Conservation (phyloP, 2,888 invertebrate genomes). For the Mimas tiliae region DNA sequence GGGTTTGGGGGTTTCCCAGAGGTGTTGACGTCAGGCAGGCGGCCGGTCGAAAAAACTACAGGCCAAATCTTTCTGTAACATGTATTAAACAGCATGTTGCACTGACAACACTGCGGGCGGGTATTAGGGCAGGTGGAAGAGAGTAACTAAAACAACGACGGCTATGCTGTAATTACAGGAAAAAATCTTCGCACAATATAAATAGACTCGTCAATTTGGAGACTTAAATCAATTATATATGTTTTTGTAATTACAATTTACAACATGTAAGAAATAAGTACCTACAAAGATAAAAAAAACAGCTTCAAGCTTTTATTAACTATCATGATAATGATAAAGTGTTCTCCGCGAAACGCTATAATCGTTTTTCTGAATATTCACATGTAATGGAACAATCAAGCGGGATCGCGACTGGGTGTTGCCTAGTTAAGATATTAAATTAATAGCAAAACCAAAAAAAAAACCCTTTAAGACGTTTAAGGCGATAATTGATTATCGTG, state of each 20-base stretch:
- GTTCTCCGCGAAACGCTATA: not conserved
- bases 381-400: conserved; percentile 31
- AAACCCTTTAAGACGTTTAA: conserved; percentile 36
- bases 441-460: conserved; percentile 43
- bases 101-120: too few species aligned
- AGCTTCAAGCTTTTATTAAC: not conserved
- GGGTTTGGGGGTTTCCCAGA: too few species aligned
- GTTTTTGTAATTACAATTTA: not conserved
- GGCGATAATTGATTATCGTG: conserved; percentile 52
- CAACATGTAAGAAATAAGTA: too few species aligned
- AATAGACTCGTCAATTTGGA: not conserved
- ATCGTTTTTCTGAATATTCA: conserved; percentile 29
- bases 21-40: too few species aligned
- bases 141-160: not conserved
- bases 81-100: too few species aligned
- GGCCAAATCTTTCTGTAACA: too few species aligned
- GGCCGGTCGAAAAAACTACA: too few species aligned
- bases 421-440: conserved; percentile 55
- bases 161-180: not conserved
- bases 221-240: conserved; percentile 4
- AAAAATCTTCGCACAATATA: not conserved
- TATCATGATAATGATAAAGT: conserved; percentile 32
- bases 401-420: conserved; percentile 37
- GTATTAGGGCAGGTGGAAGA: too few species aligned
- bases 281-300: not conserved